These are phyloP conservation scores for Phrynocephalus vlangalii DNA, from an alignment of 2,797 vertebrate species.

Conservation along the genomic window DNA sequence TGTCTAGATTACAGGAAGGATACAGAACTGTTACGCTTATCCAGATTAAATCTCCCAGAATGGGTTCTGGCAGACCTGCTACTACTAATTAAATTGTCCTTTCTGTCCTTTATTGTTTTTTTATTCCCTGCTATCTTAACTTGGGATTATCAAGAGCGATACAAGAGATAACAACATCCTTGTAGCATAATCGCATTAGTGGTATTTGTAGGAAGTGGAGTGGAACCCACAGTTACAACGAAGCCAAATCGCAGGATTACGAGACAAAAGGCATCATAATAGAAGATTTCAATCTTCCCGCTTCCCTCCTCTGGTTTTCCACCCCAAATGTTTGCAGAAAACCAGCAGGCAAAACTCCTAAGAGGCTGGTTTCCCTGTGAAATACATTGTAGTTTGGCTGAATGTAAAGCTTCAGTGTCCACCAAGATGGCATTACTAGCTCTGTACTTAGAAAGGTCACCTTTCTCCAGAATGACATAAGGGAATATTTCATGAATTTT, in stretches of 20 bases:
- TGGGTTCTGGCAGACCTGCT: neutral
- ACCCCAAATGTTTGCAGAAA: neutral
- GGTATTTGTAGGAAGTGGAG: neutral
- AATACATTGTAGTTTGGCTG: neutral
- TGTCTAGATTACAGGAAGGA: neutral
- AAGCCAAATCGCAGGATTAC: neutral
- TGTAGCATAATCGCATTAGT: neutral
- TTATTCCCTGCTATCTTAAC: neutral
- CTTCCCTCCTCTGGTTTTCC: neutral
- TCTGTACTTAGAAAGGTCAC: neutral
- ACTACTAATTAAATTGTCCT: neutral
- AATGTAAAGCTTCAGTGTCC: neutral
- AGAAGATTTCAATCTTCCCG: neutral
- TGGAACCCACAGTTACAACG: neutral
- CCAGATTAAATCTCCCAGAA: neutral
- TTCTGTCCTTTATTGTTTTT: neutral
- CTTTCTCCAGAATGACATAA: neutral
- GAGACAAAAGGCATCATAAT: neutral
- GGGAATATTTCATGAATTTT: neutral
- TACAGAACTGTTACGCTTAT: neutral
- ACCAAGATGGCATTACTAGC: neutral
- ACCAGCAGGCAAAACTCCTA: neutral
- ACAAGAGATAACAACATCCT: neutral
- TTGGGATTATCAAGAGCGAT: slow-evolving; percentile 6
- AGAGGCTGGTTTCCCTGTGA: neutral